Evolutionary conservation across 2,888 invertebrate species (phyloP).

Genomic region (Pyrocoelia pectoralis): DNA sequence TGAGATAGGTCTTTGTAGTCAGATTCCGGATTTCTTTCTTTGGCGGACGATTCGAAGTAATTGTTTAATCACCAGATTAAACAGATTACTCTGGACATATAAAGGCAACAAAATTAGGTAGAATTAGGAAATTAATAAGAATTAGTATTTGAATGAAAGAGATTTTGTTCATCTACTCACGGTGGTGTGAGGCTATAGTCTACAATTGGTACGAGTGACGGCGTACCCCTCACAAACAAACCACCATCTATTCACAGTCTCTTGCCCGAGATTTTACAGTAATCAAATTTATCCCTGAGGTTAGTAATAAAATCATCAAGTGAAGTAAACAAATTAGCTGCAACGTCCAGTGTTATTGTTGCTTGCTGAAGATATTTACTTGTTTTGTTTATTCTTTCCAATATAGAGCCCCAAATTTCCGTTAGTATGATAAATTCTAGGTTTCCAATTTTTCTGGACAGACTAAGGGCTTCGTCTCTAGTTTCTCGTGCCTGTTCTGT

Average conservation of each 20-base stretch:
- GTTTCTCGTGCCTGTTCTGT: constrained; percentile 43
- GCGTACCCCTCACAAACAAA: too few relatives aligned
- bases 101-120: too few relatives aligned
- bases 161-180: too few relatives aligned
- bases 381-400: constrained; percentile 43
- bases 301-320: constrained; percentile 26
- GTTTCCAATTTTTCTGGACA: constrained; percentile 39
- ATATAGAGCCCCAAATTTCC: constrained; percentile 40
- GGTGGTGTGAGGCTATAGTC: too few relatives aligned
- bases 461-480: constrained; percentile 41
- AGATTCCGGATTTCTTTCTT: constrained; percentile 39
- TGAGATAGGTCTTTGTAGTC: constrained; percentile 43
- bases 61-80: too few relatives aligned
- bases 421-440: constrained; percentile 32
- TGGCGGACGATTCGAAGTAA: constrained; percentile 24
- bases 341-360: constrained; percentile 42
- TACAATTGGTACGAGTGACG: too few relatives aligned
- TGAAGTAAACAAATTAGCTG: constrained; percentile 41
- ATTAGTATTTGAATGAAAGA: too few relatives aligned
- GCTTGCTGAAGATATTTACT: constrained; percentile 39
- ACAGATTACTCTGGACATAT: too few relatives aligned
- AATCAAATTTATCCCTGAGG: constrained; percentile 2
- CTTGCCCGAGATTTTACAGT: too few relatives aligned
- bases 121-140: too few relatives aligned
- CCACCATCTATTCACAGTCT: too few relatives aligned